A percentile compares a stretch with the other conserved stretches of the same genome.
Evolutionary conservation across 2,797 vertebrate species (phyloP).

Genomic region (Sebastes nivosus): DNA sequence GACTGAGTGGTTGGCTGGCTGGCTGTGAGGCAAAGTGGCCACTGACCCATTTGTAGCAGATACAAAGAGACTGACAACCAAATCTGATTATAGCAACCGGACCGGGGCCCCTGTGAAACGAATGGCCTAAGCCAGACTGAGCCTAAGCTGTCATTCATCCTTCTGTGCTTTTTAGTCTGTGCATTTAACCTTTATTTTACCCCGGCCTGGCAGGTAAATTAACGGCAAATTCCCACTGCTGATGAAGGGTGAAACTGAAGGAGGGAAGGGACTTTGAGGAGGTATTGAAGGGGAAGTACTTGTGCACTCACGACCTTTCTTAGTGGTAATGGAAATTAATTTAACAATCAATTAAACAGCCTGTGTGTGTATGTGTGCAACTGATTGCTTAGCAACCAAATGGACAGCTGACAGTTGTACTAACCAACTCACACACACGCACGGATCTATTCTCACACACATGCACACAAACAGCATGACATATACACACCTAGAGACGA

Average conservation of each 20-base stretch:
- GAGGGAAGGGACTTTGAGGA: constrained; percentile 39
- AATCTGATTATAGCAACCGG: constrained; percentile 74
- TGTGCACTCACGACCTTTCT: constrained; percentile 41
- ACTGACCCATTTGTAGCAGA: constrained; percentile 77
- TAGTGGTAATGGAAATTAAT: constrained; percentile 54
- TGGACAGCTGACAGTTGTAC: constrained; percentile 21
- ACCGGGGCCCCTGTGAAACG: constrained; percentile 46
- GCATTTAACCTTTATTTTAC: constrained; percentile 52
- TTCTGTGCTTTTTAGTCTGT: constrained; percentile 35
- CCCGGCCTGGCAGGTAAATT: constrained; percentile 29
- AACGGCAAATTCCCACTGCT: constrained; percentile 36
- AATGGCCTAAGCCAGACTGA: constrained; percentile 50
- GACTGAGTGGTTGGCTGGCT: constrained; percentile 19
- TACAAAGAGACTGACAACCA: constrained; percentile 72
- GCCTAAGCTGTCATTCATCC: constrained; percentile 63
- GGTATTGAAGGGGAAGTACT: constrained; percentile 35
- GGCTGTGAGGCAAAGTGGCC: constrained; percentile 71
- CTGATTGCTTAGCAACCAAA: constrained; percentile 51
- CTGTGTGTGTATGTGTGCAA: neutral
- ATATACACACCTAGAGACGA: constrained; percentile 8
- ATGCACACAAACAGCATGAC: constrained; percentile 5
- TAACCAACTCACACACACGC: constrained; percentile 9
- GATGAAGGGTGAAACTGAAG: constrained; percentile 39
- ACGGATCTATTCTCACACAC: constrained; percentile 11
- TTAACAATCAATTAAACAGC: constrained; percentile 43